A percentile compares a stretch with the other conserved stretches of the same genome.
These are phyloP conservation scores for Sycophaga agraensis DNA, from an alignment of 1,140 invertebrate genomes.

Conservation along the genomic window DNA sequence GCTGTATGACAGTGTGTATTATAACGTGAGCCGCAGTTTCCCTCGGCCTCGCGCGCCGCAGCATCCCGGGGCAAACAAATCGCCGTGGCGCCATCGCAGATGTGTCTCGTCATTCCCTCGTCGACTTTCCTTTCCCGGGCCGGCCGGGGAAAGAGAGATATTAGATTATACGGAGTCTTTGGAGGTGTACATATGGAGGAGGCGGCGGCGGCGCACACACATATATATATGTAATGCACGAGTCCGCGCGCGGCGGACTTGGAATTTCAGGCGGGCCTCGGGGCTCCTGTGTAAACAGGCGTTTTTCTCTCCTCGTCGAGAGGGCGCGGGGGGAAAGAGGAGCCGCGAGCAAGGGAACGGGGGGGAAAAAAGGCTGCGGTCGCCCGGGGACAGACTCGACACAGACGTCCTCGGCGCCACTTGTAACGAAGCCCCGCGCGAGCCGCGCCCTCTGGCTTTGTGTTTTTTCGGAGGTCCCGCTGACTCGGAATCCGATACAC, in stretches of 20 bases:
- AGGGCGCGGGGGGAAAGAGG: slow-evolving; percentile 25
- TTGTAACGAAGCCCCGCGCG: slow-evolving; percentile 36
- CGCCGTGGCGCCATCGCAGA: slow-evolving; percentile 52
- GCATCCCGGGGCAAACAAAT: slow-evolving; percentile 53
- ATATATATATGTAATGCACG: no score
- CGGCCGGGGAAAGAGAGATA: no score
- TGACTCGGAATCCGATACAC: no score
- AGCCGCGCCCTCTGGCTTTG: not conserved
- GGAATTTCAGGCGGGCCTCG: slow-evolving; percentile 39
- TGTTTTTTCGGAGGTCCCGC: no score
- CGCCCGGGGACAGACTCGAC: no score
- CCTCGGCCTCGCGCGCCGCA: not conserved
- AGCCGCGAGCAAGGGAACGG: not conserved
- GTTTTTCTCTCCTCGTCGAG: no score
- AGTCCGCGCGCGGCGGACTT: slow-evolving; percentile 31
- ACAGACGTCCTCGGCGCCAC: slow-evolving; percentile 41
- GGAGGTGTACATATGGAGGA: no score
- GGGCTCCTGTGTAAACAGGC: slow-evolving; percentile 52
- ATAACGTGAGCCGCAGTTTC: slow-evolving; percentile 23
- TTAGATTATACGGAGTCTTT: no score
- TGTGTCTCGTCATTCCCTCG: slow-evolving; percentile 49
- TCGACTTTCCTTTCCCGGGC: slow-evolving; percentile 6
- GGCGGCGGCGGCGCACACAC: no score
- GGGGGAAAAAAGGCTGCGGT: no score
- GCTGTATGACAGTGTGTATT: not conserved